phyloP scores from a whole-genome alignment of 1,140 invertebrate species.

The Brachionus sp. region DNA sequence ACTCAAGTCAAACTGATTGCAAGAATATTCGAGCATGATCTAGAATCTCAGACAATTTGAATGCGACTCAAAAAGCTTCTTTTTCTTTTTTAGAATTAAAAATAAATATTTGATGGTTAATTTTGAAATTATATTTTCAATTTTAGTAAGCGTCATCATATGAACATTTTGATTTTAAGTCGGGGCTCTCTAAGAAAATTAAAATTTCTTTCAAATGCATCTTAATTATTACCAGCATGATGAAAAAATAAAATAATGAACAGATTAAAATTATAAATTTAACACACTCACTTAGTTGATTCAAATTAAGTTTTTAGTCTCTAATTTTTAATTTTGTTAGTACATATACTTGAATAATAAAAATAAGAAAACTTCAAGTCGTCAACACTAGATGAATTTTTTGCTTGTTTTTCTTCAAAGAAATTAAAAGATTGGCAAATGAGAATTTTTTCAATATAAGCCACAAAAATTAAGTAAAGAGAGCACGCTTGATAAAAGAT shows the following conservation, averaged over 20 bases:
- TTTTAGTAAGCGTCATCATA: constrained; percentile 24
- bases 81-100: neutral
- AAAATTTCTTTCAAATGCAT: neutral
- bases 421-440: neutral
- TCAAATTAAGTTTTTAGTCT: neutral
- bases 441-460: constrained; percentile 14
- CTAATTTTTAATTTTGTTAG: neutral
- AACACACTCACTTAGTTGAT: neutral
- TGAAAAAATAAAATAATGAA: neutral
- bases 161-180: neutral
- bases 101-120: neutral
- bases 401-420: neutral
- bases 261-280: neutral
- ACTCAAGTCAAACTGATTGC: neutral
- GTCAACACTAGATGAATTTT: neutral
- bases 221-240: neutral
- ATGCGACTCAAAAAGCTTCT: neutral
- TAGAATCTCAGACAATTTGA: constrained; percentile 31
- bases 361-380: neutral
- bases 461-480: neutral
- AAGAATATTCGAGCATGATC: constrained; percentile 7
- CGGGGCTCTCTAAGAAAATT: neutral
- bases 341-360: neutral
- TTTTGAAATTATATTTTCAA: constrained; percentile 11
- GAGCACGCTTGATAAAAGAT: neutral